A percentile compares a stretch with the other conserved stretches of the same genome.
Evolutionary conservation across 1,140 invertebrate species (phyloP).

Genomic region (Anagrus nilaparvatae): DNA sequence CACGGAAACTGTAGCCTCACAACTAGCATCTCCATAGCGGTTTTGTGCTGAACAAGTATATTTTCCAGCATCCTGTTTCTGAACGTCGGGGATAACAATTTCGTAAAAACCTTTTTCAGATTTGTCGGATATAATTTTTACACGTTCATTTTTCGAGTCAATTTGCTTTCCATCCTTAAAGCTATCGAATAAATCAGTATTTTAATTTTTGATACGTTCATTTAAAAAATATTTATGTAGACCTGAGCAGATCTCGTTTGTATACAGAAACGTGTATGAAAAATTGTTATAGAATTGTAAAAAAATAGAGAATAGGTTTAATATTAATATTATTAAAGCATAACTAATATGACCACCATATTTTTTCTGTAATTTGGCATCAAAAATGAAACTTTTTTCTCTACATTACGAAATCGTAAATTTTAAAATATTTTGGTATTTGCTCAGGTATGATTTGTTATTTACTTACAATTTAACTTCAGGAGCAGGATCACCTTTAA

Average conservation of each 20-base stretch:
- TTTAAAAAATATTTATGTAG: no score
- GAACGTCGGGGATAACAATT: constrained; percentile 77
- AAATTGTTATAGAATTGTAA: no score
- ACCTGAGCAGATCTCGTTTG: no score
- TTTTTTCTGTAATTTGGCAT: no score
- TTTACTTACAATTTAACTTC: constrained; percentile 74
- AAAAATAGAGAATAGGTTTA: no score
- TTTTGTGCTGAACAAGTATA: constrained; percentile 86
- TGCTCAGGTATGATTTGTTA: no score
- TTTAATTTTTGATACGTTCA: not conserved
- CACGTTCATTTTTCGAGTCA: constrained; percentile 52
- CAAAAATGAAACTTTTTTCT: no score
- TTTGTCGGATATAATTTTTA: constrained; percentile 63
- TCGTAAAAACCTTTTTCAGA: constrained; percentile 81
- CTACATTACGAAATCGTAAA: no score
- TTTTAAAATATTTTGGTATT: no score
- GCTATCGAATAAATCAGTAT: constrained; percentile 42
- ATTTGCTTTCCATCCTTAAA: constrained; percentile 74
- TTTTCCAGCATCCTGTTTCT: constrained; percentile 67
- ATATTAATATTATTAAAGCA: no score
- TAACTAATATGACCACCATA: no score
- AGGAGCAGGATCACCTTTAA: constrained; percentile 77
- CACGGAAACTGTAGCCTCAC: constrained; percentile 68
- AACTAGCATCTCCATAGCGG: constrained; percentile 64
- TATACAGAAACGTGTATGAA: no score